Percentiles rank a stretch among this genome's conserved stretches.
phyloP scores from a whole-genome alignment of 2,888 invertebrate genomes.

The Lasioglossum calceatum region DNA sequence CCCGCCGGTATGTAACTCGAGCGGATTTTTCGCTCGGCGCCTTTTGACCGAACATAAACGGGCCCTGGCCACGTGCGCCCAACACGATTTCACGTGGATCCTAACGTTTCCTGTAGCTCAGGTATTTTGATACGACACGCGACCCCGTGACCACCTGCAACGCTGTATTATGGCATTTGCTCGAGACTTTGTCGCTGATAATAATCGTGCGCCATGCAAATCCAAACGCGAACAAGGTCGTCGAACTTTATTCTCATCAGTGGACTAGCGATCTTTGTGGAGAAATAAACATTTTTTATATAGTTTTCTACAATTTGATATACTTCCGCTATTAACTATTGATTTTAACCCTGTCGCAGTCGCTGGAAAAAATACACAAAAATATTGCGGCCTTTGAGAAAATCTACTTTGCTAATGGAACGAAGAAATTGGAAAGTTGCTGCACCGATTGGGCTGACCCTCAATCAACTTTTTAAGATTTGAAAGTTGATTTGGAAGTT shows the following conservation, averaged over 20 bases:
- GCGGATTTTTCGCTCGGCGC: constrained; percentile 38
- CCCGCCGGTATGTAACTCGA: constrained; percentile 1
- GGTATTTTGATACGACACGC: background rate
- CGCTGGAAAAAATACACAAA: no score
- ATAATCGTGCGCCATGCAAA: constrained; percentile 41
- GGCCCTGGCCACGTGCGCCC: constrained; percentile 31
- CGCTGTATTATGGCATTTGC: constrained; percentile 42
- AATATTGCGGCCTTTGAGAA: no score
- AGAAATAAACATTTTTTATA: no score
- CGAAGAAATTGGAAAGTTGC: no score
- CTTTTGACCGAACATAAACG: constrained; percentile 20
- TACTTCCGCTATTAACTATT: no score
- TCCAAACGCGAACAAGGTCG: constrained; percentile 18
- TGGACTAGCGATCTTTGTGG: no score
- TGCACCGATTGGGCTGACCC: no score
- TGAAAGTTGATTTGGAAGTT: no score
- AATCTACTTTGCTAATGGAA: no score
- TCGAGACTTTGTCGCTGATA: constrained; percentile 30
- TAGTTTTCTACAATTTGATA: no score
- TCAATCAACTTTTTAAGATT: no score
- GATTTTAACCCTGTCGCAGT: no score
- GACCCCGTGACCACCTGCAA: background rate
- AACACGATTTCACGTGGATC: constrained; percentile 40
- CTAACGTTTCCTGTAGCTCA: background rate
- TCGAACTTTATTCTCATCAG: background rate